A percentile compares a stretch with the other conserved stretches of the same genome.
Conservation (phyloP, 2,113 vertebrate genomes). For the Halcyon senegalensis region DNA sequence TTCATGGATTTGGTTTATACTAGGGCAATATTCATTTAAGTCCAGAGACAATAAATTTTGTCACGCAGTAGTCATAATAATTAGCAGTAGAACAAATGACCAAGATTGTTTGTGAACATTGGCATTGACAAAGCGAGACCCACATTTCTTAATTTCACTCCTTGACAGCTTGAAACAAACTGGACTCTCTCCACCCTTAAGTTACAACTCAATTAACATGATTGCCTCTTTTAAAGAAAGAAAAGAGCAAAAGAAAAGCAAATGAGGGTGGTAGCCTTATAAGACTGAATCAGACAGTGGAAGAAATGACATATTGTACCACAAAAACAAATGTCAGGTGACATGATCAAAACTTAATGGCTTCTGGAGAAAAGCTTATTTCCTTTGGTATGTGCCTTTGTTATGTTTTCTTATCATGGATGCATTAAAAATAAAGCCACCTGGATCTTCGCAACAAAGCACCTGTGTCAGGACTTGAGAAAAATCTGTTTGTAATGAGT, state of each 20-base stretch:
- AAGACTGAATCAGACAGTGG: neutral
- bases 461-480: conserved; percentile 8
- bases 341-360: neutral
- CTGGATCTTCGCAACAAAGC: neutral
- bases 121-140: neutral
- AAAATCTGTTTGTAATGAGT: conserved; percentile 24
- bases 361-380: neutral
- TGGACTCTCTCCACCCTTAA: neutral
- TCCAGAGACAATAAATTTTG: neutral
- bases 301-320: neutral
- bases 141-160: neutral
- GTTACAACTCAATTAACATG: neutral
- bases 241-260: neutral
- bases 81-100: neutral
- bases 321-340: neutral
- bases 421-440: neutral
- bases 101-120: neutral
- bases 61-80: neutral
- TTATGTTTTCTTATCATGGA: neutral
- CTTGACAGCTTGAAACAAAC: neutral
- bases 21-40: neutral
- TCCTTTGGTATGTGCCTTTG: neutral
- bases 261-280: neutral
- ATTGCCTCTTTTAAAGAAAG: neutral
- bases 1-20: neutral